These are phyloP conservation scores for Baronia brevicornis DNA, from an alignment of 2,888 invertebrate genomes.

Conservation along the genomic window DNA sequence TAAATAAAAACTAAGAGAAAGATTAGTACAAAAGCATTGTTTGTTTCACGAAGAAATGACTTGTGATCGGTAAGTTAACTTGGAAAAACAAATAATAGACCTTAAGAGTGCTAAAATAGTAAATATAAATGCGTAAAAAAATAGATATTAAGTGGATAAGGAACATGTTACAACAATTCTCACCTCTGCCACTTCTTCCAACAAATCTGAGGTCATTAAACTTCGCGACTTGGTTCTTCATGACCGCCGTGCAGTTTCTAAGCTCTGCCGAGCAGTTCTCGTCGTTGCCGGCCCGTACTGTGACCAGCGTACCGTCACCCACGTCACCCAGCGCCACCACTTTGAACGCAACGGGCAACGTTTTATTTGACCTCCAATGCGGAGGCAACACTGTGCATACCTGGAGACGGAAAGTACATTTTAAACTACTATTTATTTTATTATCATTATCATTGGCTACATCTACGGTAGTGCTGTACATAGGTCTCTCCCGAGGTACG, in stretches of 20 bases:
- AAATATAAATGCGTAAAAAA: no score
- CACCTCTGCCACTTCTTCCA: constrained; percentile 96
- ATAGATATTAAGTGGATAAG: no score
- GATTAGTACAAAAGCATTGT: neutral
- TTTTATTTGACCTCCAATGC: constrained; percentile 98
- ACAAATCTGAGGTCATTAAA: constrained; percentile 98
- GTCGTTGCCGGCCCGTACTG: constrained; percentile 96
- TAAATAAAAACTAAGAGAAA: no score
- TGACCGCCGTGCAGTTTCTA: constrained; percentile 93
- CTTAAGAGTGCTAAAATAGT: no score
- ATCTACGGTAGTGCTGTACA: no score
- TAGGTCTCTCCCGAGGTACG: no score
- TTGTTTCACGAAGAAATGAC: neutral
- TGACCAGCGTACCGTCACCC: constrained; percentile 94
- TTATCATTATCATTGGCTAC: no score
- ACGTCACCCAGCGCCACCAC: constrained; percentile 95
- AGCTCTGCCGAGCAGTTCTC: constrained; percentile 97
- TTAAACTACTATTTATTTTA: constrained; percentile 2
- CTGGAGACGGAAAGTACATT: constrained; percentile 34
- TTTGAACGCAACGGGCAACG: constrained; percentile 95
- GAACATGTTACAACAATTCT: constrained; percentile 43
- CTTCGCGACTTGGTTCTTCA: constrained; percentile 98
- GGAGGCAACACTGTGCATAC: constrained; percentile 92
- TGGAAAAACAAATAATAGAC: no score
- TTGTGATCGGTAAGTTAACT: no score